Evolutionary conservation across 1,140 invertebrate species (phyloP), one percentile per base, ranked within the genome.

Genomic region (Phocides pigmalion): DNA sequence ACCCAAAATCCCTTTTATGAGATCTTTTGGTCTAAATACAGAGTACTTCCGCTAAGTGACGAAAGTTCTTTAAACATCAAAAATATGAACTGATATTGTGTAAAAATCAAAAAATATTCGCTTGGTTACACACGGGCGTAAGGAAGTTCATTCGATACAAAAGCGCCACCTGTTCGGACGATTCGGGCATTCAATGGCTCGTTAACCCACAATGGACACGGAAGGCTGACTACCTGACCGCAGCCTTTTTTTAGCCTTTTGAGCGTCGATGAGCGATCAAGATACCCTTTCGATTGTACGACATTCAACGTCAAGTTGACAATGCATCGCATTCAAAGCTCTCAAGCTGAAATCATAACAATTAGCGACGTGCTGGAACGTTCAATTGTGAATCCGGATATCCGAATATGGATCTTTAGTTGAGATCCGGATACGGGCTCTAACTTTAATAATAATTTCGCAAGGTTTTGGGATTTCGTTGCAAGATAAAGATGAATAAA

Each of bases 201-300:
- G 76, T 89, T 89, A 89, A 68, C 32, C 66, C 63, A 89, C 82
- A 89, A 89, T 83, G 74, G 68, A 42, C 32, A 66, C 68, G 68
- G 70, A 73, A 70, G 69, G 70, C 50, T 62, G 59, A 62, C 80
- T 89, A 84, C 82, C 82, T 83, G 81, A 74, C 53, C 66, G 35
- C 59, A 20, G 56, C 37, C 58, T 56, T 64, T 69, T 75, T 76
- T 76, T 74, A 66, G 42, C 46, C 64, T 53, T 66, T 61, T 66
- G 64, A 64, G 20, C 62, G 22, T 56, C 66, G 68, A 69, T 74
- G 70, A 67, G 61, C 54, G 50, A 62, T 66, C 67, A 49, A 64
- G 74, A 78, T 77, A 79, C 73, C 72, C 76, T 76, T 54, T 66
- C 72, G 66, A 74, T 82, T 84, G 74, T 85, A 64, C 73, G 74